phyloP scores from a whole-genome alignment of 2,888 invertebrate genomes.

The Pollenia amentaria region DNA sequence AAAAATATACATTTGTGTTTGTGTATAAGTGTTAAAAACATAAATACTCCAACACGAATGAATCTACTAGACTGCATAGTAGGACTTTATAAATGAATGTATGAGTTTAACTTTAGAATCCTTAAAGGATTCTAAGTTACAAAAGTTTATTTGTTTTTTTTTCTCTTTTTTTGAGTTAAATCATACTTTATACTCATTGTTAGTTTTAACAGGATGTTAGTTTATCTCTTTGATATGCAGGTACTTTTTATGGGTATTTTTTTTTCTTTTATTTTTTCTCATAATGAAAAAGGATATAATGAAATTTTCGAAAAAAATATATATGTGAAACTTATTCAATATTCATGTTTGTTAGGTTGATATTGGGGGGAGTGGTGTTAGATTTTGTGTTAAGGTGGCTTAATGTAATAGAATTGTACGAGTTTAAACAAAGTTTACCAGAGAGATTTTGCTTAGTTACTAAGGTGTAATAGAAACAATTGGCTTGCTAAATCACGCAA shows the following conservation, averaged over 20 bases:
- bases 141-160: constrained; percentile 62
- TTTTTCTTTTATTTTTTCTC: not conserved
- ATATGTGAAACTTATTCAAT: constrained; percentile 37
- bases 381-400: not conserved
- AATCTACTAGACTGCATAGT: constrained; percentile 55
- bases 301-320: constrained; percentile 11
- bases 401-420: not conserved
- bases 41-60: constrained; percentile 56
- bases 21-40: constrained; percentile 49
- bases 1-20: constrained; percentile 14
- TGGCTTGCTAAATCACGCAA: not conserved
- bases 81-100: constrained; percentile 19
- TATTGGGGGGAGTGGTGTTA: not conserved
- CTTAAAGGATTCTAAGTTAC: constrained; percentile 66
- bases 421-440: constrained; percentile 6
- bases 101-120: constrained; percentile 55
- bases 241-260: constrained; percentile 30
- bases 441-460: not conserved
- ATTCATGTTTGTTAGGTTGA: constrained; percentile 5
- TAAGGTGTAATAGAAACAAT: constrained; percentile 16
- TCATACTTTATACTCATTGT: constrained; percentile 66
- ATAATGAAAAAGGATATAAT: constrained; percentile 52
- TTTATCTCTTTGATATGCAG: constrained; percentile 68
- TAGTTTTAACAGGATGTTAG: constrained; percentile 60
- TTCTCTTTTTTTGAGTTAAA: constrained; percentile 39